These are phyloP conservation scores for Meghimatium bilineatum DNA, from an alignment of 2,888 invertebrate species.

Conservation along the genomic window DNA sequence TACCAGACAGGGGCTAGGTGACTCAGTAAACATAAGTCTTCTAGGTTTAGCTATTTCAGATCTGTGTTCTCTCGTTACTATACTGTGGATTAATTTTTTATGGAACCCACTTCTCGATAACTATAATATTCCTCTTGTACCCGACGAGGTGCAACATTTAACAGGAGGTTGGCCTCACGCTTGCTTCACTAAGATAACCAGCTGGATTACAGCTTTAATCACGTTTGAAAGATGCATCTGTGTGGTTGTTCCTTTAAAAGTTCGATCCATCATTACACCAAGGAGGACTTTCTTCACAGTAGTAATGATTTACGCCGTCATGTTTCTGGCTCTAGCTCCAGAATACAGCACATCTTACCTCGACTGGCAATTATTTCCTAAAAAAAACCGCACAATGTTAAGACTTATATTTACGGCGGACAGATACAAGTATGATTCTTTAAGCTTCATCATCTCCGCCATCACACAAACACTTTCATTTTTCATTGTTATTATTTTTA, in stretches of 20 bases:
- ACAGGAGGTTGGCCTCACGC: conserved; percentile 17
- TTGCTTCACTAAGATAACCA: not conserved
- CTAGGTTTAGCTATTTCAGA: not conserved
- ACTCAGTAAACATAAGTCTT: not conserved
- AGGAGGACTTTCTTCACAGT: not conserved
- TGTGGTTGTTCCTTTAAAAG: conserved; percentile 14
- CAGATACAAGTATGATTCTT: not conserved
- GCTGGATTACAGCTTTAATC: conserved; percentile 31
- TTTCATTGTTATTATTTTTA: not conserved
- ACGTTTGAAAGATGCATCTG: conserved; percentile 33
- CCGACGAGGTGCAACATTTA: not conserved
- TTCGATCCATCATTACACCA: not conserved
- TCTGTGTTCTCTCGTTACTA: not conserved
- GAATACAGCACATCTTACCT: not conserved
- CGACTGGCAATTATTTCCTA: not conserved
- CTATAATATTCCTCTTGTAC: not conserved
- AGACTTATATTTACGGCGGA: not conserved
- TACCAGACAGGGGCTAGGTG: not conserved
- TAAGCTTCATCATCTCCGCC: not conserved
- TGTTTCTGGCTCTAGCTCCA: not conserved
- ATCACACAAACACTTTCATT: not conserved
- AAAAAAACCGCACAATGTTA: not conserved
- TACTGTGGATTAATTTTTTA: not conserved
- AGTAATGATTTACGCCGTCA: not conserved
- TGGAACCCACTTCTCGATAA: not conserved